phyloP scores from a whole-genome alignment of 1,140 invertebrate genomes.

The Amyelois transitella region DNA sequence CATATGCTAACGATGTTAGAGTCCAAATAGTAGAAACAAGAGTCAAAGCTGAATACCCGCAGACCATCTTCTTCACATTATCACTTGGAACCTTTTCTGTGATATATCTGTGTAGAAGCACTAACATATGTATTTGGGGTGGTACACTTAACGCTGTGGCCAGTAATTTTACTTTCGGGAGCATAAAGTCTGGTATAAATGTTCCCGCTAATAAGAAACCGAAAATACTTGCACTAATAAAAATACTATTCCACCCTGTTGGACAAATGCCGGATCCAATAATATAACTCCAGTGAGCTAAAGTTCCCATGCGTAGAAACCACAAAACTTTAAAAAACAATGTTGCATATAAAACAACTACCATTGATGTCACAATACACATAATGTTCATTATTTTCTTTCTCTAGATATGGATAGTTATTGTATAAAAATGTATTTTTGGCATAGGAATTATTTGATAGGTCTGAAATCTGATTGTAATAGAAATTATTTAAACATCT shows the following conservation, averaged over 20 bases:
- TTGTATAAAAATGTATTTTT: too few relatives aligned
- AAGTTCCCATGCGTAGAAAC: conserved; percentile 27
- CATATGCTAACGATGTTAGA: conserved; percentile 6
- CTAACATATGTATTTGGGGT: conserved; percentile 33
- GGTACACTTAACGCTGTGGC: conserved; percentile 29
- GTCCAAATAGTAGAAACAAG: conserved; percentile 26
- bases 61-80: conserved; percentile 21
- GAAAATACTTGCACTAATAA: conserved; percentile 21
- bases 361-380: conserved; percentile 18
- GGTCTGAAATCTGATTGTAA: too few relatives aligned
- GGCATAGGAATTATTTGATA: too few relatives aligned
- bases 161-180: conserved; percentile 24
- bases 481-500: too few relatives aligned
- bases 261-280: conserved; percentile 25
- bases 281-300: conserved; percentile 39
- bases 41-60: conserved; percentile 19
- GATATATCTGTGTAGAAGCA: conserved; percentile 25
- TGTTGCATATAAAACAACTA: conserved; percentile 12
- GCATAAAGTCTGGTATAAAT: conserved; percentile 24
- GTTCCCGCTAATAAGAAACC: conserved; percentile 23
- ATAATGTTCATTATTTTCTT: not conserved
- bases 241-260: conserved; percentile 10
- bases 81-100: conserved; percentile 7
- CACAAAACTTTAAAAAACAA: conserved; percentile 23
- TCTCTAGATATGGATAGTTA: not conserved